A percentile compares a stretch with the other conserved stretches of the same genome.
Evolutionary conservation across 2,888 invertebrate genomes (phyloP).

Genomic region (Caenorhabditis sp.): DNA sequence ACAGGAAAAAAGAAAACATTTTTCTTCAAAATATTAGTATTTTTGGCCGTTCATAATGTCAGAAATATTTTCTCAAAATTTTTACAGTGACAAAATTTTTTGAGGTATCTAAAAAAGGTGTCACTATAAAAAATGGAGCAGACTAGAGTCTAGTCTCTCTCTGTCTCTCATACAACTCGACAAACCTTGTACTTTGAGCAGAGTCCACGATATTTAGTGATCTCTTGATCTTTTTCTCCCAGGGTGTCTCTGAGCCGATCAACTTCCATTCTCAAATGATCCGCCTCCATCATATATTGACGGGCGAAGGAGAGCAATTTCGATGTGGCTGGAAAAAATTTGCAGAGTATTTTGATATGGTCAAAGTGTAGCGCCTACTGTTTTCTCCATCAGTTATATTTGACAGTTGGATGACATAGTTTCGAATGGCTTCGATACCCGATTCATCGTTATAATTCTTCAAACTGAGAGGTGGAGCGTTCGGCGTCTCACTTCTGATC

Average conservation of each 20-base stretch:
- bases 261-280: slow-evolving; percentile 18
- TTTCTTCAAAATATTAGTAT: no score
- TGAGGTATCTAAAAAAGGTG: no score
- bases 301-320: slow-evolving; percentile 15
- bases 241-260: slow-evolving; percentile 15
- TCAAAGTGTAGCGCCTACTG: slow-evolving; percentile 6
- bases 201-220: slow-evolving; percentile 23
- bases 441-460: slow-evolving; percentile 5
- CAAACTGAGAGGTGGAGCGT: slow-evolving; percentile 28
- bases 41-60: no score
- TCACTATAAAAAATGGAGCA: no score
- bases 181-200: slow-evolving; percentile 27
- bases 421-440: slow-evolving; percentile 4
- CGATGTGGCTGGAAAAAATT: slow-evolving; percentile 21
- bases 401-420: background rate
- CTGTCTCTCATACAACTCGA: no score
- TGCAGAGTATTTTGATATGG: no score
- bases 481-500: slow-evolving; percentile 23
- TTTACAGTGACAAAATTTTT: no score
- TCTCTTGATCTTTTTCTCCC: slow-evolving; percentile 20
- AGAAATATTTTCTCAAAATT: no score
- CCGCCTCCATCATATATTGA: slow-evolving; percentile 40
- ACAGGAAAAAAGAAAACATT: no score
- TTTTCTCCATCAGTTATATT: background rate
- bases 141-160: no score